Evolutionary conservation across 1,140 invertebrate species (phyloP), one percentile per base, ranked within the genome.

Genomic region (Ditylenchus dipsaci): DNA sequence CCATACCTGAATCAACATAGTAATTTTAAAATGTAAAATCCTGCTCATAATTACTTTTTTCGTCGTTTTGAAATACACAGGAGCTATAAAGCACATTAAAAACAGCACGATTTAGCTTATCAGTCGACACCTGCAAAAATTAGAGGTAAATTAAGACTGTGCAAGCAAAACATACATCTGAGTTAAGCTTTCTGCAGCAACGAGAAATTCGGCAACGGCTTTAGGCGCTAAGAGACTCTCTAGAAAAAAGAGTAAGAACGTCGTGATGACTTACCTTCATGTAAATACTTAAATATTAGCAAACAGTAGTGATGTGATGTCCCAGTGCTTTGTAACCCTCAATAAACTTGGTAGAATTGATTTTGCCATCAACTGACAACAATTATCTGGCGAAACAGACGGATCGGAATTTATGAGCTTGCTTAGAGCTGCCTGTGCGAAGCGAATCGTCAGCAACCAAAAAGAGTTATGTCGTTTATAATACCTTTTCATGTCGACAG

Each of bases 251-350:
- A 43, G 72, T 67, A 42, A 80, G 27, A 67, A 64, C 61, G 58
- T 73, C 53, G 71, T 67, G 47, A 38, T 11, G 33, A 38, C 33
- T 38, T 38, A 38, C 33, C 33, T 38, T 38, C 33, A 11, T 38
- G 33, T 11, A 38, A 38, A 38, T 38, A 38, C 33, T 38, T 38
- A 38, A 38, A 38, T 3, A 38, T 38, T 38, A 5, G 11, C 33
- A 38, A 38, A 38, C 33, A 5, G 33, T 38, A 38, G 33, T 72
- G 61, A 68, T 60, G 71, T 74, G 80, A 81, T 90, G 91, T 77
- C 89, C 89, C 63, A 95, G 84, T 58, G 89, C 88, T 84, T 92
- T 91, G 81, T 92, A 91, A 33, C 89, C 90, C 83, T 95, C 91
- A 45, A 93, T 85, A 84, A 96, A 95, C 60, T 88, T 87, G 1